Base-by-base conservation (phyloP, 2,888 invertebrate genomes). In the Dicycla oo region DNA sequence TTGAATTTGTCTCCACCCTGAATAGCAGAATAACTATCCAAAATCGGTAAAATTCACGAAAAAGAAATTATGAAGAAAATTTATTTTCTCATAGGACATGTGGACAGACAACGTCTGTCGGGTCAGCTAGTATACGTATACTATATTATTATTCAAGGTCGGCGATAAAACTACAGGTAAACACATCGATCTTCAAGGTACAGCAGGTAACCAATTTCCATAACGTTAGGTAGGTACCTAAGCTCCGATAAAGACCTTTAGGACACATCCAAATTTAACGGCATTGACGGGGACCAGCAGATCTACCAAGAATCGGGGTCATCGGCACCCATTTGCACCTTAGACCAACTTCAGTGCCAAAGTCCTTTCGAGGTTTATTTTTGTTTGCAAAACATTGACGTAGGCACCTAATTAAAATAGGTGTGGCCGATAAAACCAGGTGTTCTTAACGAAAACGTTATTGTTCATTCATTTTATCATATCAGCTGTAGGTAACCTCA, bases 361-460 rank as follows among this genome's bases (percentile, higher is more conserved):
- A n/a, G 23, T 34, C 40, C n/a, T 43, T 43, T 60, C 13, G 8
- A 20, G 18, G 10, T 23, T 3, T 34, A 5, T 18, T 49, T 49
- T 65, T 40, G 0, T 65, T 38, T 65, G 38, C 15, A 18, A 65
- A 18, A 51, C n/a, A 40, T 23, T 67, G 15, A 26, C 38, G 6
- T 49, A 64, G 20, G 7, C 40, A 64, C n/a, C 6, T 34, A 11
- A 43, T 74, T 18, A 38, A 18, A 3, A 66, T 49, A 70, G 72
- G 78, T 51, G 64, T 71, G 64, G 64, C n/a, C 18, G 51, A 78
- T 70, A 70, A 62, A 54, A n/a, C 23, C 4, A 34, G 8, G 18
- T n/a, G 38, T 15, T 30, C 15, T 15, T n/a, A 26, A 53, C 26
- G n/a, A 51, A 56, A 45, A 61, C 43, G 38, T 49, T 51, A 30